phyloP scores from a whole-genome alignment of 2,888 invertebrate genomes.

The Melolontha melolontha region DNA sequence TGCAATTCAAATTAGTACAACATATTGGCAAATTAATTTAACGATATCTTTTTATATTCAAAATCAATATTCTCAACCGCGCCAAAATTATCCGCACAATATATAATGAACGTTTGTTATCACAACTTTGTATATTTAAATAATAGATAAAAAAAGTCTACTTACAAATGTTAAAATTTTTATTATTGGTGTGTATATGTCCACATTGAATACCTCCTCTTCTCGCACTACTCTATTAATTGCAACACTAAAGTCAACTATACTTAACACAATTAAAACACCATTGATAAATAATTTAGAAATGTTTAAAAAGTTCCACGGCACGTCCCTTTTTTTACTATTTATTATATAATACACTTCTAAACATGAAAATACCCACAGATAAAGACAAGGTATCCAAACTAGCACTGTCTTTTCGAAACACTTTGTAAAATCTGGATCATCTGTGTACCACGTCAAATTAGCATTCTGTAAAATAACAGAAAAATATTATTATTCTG shows the following conservation, averaged over 20 bases:
- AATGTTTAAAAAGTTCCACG: conserved; percentile 80
- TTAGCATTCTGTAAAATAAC: conserved; percentile 77
- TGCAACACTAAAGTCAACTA: conserved; percentile 72
- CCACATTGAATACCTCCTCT: conserved; percentile 73
- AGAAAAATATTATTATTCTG: conserved; percentile 26
- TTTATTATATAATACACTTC: conserved; percentile 81
- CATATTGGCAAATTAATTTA: no score
- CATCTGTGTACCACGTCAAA: conserved; percentile 82
- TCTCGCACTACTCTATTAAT: conserved; percentile 54
- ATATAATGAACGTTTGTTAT: not conserved
- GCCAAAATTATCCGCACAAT: no score
- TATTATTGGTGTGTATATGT: conserved; percentile 82
- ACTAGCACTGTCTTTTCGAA: conserved; percentile 91
- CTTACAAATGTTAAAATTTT: conserved; percentile 87
- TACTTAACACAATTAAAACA: conserved; percentile 74
- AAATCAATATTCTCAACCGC: no score
- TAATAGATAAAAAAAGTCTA: conserved; percentile 56
- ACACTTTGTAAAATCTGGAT: conserved; percentile 88
- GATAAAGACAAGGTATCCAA: conserved; percentile 89
- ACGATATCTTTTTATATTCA: not conserved
- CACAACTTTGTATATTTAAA: conserved; percentile 15
- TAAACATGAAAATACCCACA: conserved; percentile 82
- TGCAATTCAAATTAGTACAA: no score
- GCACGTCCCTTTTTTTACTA: conserved; percentile 83
- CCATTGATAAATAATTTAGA: conserved; percentile 76